These are phyloP conservation scores for Arenaria interpres DNA, from an alignment of 2,113 vertebrate genomes.

Conservation along the genomic window DNA sequence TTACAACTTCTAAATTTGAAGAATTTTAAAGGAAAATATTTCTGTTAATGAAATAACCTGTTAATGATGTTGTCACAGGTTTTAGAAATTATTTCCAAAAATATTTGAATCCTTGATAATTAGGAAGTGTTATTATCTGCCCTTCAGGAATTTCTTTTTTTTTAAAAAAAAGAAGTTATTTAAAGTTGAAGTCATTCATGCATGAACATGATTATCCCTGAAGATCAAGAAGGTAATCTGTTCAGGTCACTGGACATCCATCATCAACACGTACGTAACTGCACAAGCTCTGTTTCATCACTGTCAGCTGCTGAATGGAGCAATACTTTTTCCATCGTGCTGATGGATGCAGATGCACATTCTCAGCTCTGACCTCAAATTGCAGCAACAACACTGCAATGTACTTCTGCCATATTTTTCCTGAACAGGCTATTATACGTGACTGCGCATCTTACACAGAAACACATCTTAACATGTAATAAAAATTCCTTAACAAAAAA, in stretches of 20 bases:
- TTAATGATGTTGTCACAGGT: neutral
- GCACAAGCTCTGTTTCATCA: neutral
- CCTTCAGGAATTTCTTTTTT: too few relatives aligned
- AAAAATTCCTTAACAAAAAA: neutral
- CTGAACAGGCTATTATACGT: neutral
- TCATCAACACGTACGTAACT: neutral
- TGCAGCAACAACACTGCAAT: neutral
- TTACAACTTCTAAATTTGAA: neutral
- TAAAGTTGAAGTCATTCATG: neutral
- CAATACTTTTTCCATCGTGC: neutral
- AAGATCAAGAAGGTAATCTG: neutral
- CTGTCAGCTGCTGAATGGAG: neutral
- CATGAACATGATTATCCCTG: neutral
- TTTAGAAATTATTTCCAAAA: neutral
- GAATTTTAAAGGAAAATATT: neutral
- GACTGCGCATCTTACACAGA: neutral
- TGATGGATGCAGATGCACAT: neutral
- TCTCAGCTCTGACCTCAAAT: neutral
- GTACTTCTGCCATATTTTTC: neutral
- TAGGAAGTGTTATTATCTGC: neutral
- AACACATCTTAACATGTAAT: neutral
- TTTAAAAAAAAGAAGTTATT: neutral
- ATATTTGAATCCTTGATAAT: neutral
- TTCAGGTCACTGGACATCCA: neutral
- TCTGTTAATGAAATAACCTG: neutral